Evolutionary conservation across 1,140 invertebrate genomes (phyloP).

Genomic region (Drosophila kepulauana): DNA sequence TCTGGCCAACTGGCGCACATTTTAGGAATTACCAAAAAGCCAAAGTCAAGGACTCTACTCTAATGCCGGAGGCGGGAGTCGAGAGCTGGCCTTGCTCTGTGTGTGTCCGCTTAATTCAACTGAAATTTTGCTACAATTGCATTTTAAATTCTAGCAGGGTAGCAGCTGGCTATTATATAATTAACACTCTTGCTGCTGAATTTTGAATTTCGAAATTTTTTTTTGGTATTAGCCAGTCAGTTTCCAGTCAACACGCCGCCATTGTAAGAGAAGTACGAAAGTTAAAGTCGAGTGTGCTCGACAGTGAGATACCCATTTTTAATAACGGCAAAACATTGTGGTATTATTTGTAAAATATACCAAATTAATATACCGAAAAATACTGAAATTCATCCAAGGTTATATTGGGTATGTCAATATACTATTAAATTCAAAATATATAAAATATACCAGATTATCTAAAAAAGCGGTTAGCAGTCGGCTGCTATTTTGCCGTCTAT

Average conservation of each 20-base stretch:
- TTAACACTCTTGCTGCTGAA: constrained; percentile 18
- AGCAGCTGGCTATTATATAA: constrained; percentile 33
- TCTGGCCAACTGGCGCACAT: constrained; percentile 63
- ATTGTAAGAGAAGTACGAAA: neutral
- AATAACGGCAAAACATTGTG: no score
- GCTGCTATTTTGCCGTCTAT: neutral
- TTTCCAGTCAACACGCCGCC: neutral
- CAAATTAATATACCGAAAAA: no score
- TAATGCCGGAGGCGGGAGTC: neutral
- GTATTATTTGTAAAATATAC: no score
- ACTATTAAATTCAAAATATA: no score
- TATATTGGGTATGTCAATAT: no score
- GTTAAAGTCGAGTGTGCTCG: no score
- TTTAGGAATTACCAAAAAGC: constrained; percentile 66
- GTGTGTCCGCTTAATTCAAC: constrained; percentile 40
- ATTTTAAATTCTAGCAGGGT: constrained; percentile 56
- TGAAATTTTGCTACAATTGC: constrained; percentile 69
- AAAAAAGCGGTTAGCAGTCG: neutral
- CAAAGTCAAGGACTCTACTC: constrained; percentile 52
- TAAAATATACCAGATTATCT: no score
- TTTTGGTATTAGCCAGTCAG: neutral
- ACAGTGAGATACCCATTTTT: no score
- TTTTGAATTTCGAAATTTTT: neutral
- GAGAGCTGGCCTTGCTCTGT: constrained; percentile 38
- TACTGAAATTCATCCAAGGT: no score